Conservation (phyloP, 2,888 invertebrate species). For the Drymonia ruficornis region DNA sequence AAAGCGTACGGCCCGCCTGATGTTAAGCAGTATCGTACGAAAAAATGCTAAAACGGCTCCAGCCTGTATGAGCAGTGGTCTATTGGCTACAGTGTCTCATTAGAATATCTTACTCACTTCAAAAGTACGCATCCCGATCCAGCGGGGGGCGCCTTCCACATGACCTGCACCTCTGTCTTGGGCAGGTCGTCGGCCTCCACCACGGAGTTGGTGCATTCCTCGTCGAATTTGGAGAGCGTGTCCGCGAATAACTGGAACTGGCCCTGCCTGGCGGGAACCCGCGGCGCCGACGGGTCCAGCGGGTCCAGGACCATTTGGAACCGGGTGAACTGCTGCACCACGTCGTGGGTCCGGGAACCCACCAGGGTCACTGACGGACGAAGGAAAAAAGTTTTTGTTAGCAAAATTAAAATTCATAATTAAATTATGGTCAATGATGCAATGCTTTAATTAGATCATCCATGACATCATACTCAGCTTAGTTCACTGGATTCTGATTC, state of each 20-base stretch:
- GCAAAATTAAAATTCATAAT: neutral
- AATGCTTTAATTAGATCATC: neutral
- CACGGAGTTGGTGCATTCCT: slow-evolving; percentile 93
- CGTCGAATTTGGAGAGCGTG: slow-evolving; percentile 88
- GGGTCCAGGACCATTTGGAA: slow-evolving; percentile 92
- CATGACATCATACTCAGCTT: neutral
- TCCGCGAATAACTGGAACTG: slow-evolving; percentile 84
- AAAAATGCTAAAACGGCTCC: too few relatives aligned
- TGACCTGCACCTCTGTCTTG: slow-evolving; percentile 93
- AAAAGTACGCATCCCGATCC: slow-evolving; percentile 95
- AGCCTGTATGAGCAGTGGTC: too few relatives aligned
- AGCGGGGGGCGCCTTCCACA: slow-evolving; percentile 95
- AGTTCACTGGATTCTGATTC: neutral
- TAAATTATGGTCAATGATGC: neutral
- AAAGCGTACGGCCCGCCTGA: too few relatives aligned
- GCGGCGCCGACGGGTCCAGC: slow-evolving; percentile 69
- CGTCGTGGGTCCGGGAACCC: slow-evolving; percentile 87
- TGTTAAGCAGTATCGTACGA: too few relatives aligned
- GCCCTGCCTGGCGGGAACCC: slow-evolving; percentile 63
- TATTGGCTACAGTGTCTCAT: too few relatives aligned
- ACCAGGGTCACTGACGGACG: slow-evolving; percentile 85
- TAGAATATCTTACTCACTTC: slow-evolving; percentile 89
- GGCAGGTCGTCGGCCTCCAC: slow-evolving; percentile 91
- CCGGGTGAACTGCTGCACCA: slow-evolving; percentile 90
- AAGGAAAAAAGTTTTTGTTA: too few relatives aligned